A percentile compares a stretch with the other conserved stretches of the same genome.
phyloP scores from a whole-genome alignment of 2,113 vertebrate genomes.

The Gnathonemus longibarbis region DNA sequence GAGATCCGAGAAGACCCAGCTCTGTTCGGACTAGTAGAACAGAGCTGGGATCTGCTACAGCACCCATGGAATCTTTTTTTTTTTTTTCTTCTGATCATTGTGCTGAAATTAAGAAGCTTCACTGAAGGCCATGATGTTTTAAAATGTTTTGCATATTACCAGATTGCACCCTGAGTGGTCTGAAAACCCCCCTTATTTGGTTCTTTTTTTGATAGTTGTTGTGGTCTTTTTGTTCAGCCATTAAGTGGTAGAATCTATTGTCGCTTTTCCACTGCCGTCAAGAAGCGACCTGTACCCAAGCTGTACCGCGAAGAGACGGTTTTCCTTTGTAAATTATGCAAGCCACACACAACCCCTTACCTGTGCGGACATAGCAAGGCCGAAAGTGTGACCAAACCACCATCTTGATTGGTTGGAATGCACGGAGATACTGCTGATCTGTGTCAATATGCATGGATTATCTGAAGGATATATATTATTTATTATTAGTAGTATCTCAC shows the following conservation, averaged over 20 bases:
- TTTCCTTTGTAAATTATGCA: background rate
- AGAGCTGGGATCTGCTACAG: no score
- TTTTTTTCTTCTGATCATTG: background rate
- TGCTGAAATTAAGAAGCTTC: background rate
- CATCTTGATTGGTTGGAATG: background rate
- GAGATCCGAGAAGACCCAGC: no score
- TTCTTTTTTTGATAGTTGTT: background rate
- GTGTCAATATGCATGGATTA: background rate
- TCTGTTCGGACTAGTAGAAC: no score
- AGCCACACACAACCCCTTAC: background rate
- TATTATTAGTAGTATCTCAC: background rate
- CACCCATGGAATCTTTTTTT: background rate
- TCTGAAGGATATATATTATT: background rate
- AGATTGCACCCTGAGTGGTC: background rate
- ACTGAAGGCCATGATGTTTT: background rate
- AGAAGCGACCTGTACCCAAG: background rate
- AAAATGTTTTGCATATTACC: background rate
- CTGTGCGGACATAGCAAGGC: background rate
- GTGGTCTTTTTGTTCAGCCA: background rate
- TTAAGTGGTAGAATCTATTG: background rate
- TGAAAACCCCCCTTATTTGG: background rate
- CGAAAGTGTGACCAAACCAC: background rate
- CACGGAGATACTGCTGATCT: background rate
- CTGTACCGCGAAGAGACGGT: background rate
- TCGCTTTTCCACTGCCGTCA: background rate